phyloP scores from a whole-genome alignment of 2,888 invertebrate species.

The Lacanobia wlatinum region DNA sequence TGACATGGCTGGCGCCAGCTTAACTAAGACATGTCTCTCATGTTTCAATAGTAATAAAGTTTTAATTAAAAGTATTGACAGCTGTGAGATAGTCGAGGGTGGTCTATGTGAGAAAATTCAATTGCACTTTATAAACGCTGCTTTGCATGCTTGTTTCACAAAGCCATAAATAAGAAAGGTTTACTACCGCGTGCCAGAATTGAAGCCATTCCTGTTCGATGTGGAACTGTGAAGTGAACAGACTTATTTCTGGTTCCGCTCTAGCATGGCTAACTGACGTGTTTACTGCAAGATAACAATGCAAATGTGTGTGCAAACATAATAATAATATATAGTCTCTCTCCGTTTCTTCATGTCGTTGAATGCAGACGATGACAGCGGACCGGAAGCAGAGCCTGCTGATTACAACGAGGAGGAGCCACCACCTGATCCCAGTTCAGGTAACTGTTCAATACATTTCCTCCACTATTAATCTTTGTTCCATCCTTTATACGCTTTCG shows the following conservation, averaged over 20 bases:
- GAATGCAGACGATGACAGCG: conserved; percentile 94
- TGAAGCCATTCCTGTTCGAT: neutral
- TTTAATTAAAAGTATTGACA: neutral
- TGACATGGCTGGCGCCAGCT: conserved; percentile 25
- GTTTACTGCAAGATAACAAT: conserved; percentile 61
- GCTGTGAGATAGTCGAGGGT: neutral
- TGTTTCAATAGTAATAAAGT: conserved; percentile 9
- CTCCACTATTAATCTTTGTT: neutral
- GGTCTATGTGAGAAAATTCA: conserved; percentile 7
- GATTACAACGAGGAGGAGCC: conserved; percentile 90
- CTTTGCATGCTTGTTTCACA: neutral
- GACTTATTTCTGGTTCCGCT: neutral
- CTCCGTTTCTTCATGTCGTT: conserved; percentile 92
- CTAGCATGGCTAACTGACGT: conserved; percentile 1
- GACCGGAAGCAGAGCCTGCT: conserved; percentile 84
- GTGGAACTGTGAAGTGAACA: neutral
- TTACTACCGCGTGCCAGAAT: neutral
- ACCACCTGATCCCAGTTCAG: conserved; percentile 83
- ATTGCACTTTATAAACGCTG: neutral
- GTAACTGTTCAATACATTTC: conserved; percentile 67
- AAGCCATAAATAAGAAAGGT: neutral
- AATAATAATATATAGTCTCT: conserved; percentile 91
- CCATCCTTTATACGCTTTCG: neutral
- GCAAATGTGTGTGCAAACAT: conserved; percentile 88
- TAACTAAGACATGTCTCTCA: neutral